These are phyloP conservation scores for Ceraclea dissimilis DNA, from an alignment of 2,888 invertebrate genomes.

Conservation along the genomic window DNA sequence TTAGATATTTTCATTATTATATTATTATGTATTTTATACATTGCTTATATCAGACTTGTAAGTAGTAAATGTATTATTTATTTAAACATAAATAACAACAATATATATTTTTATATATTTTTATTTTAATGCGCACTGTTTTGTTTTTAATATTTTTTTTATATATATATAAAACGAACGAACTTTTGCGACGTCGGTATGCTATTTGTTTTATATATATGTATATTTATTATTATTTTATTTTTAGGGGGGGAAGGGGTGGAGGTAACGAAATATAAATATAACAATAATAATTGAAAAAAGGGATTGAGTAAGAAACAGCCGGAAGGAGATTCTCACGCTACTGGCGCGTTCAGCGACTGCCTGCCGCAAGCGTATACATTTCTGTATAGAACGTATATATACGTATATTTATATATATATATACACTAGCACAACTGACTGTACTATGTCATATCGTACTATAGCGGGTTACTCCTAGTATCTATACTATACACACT, in stretches of 20 bases:
- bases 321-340: conserved; percentile 9
- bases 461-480: neutral
- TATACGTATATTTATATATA: too few species aligned
- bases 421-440: neutral
- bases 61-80: neutral
- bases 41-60: neutral
- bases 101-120: neutral
- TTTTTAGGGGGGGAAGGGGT: conserved; percentile 2
- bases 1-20: neutral
- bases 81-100: neutral
- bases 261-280: conserved; percentile 1
- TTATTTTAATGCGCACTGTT: neutral
- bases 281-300: conserved; percentile 10
- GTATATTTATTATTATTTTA: neutral
- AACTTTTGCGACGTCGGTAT: neutral
- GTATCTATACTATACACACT: neutral
- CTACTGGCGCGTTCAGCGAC: conserved; percentile 10
- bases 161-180: too few species aligned
- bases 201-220: neutral
- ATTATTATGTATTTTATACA: neutral
- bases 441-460: neutral
- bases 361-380: neutral
- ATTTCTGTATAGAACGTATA: too few species aligned
- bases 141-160: neutral
- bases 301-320: conserved; percentile 7